Base-by-base conservation (phyloP, 2,113 vertebrate genomes). In the Bagarius yarrelli region DNA sequence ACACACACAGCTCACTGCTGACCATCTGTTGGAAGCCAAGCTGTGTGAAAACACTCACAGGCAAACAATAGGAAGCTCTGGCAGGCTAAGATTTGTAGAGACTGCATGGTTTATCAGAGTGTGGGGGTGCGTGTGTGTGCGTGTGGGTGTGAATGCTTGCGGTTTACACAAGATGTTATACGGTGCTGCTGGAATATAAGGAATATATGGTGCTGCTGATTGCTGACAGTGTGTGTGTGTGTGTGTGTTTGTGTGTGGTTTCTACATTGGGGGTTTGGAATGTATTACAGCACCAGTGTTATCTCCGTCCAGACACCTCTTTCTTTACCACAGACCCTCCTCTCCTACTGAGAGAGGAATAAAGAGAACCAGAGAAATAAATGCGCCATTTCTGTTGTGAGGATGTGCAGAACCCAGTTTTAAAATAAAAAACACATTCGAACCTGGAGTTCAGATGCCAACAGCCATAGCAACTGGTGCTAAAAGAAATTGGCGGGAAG, bases 11-110 rank as follows among this genome's bases (percentile, higher is more conserved):
- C 91, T 90, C 91, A 89, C 86, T 90, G 90, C 91, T 90, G 89
- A 89, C 92, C 92, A 93, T 93, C 91, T 93, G 92, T 91, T 93
- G 91, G 91, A 90, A 92, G 90, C 93, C 91, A 93, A 88, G 90
- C 90, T 86, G 90, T 87, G 91, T 92, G 91, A 92, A 93, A 93
- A 91, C 90, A 92, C 91, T 89, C 77, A 60, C 86, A 91, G 89
- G 89, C 90, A 93, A 90, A 93, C 91, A 93, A 93, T 92, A 87
- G 89, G 87, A 88, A 89, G 90, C 90, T 91, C 90, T 91, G 91
- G 92, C 92, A 92, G 89, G 91, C 89, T 88, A 91, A 90, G 90
- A 92, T 93, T 92, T 92, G 90, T 92, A 88, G 85, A 85, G 84
- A 84, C 82, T 69, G 69, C 72, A 63, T 60, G 64, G 15, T 66